Conservation (phyloP, 2,797 vertebrate genomes). For the Microhierax caerulescens region DNA sequence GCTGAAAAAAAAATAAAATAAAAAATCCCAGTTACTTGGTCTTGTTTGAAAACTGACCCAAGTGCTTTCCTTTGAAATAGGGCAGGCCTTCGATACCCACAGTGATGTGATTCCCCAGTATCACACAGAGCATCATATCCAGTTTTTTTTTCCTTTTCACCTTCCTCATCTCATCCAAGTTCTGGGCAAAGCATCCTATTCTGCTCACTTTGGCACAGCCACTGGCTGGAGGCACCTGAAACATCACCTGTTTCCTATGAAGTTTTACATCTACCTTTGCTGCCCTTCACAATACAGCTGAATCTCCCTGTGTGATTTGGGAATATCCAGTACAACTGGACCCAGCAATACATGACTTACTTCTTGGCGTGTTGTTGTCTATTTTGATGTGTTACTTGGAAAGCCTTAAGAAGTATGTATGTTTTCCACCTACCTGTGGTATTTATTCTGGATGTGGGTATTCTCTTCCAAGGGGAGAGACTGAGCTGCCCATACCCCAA, state of each 20-base stretch:
- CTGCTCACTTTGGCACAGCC: neutral
- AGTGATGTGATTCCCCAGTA: too few species aligned
- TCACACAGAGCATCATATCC: neutral
- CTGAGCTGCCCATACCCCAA: neutral
- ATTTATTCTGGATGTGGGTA: neutral
- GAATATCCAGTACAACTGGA: neutral
- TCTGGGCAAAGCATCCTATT: rapidly evolving
- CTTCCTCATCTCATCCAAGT: neutral
- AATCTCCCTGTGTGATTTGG: neutral
- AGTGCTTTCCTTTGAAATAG: neutral
- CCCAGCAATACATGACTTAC: neutral
- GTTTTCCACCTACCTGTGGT: neutral
- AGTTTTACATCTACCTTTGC: rapidly evolving
- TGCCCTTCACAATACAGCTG: neutral
- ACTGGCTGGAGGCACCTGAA: neutral
- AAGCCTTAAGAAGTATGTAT: neutral
- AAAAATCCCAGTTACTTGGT: neutral
- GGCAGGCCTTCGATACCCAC: neutral
- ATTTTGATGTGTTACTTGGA: neutral
- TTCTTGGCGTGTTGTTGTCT: neutral
- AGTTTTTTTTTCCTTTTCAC: neutral
- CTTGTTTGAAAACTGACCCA: neutral
- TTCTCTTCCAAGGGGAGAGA: neutral
- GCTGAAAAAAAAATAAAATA: neutral
- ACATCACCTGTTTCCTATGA: neutral